These are phyloP conservation scores for Rhimphoctona megacephalus DNA, from an alignment of 2,888 invertebrate species.

Conservation along the genomic window DNA sequence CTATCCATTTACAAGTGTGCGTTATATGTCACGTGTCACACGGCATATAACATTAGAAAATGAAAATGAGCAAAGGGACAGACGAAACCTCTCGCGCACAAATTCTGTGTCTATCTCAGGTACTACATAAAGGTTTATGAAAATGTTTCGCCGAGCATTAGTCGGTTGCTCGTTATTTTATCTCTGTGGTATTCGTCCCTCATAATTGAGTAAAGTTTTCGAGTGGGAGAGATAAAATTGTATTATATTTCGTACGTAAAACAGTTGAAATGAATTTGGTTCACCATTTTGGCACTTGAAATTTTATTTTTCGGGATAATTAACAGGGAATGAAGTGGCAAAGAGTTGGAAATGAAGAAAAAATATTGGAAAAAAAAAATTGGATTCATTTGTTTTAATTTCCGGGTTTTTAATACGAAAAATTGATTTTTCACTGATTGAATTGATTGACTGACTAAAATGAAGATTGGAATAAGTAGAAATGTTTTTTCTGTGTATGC, in stretches of 20 bases:
- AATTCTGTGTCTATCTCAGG: conserved; percentile 13
- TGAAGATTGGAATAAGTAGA: background rate
- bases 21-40: background rate
- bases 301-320: background rate
- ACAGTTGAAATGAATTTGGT: background rate
- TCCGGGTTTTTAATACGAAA: background rate
- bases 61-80: background rate
- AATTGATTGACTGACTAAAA: background rate
- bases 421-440: background rate
- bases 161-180: conserved; percentile 44
- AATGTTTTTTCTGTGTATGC: background rate
- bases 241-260: background rate
- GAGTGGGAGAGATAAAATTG: conserved; percentile 20
- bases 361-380: background rate
- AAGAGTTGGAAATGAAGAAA: background rate
- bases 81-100: background rate
- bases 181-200: conserved; percentile 8
- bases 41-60: conserved; percentile 15
- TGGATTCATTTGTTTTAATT: background rate
- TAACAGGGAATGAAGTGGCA: background rate
- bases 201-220: conserved; percentile 17
- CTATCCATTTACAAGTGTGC: background rate
- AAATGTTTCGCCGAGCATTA: conserved; percentile 55
- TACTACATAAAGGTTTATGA: conserved; percentile 44
- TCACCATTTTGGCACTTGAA: background rate